phyloP scores from a whole-genome alignment of 2,888 invertebrate genomes.

The Rhagium mordax region DNA sequence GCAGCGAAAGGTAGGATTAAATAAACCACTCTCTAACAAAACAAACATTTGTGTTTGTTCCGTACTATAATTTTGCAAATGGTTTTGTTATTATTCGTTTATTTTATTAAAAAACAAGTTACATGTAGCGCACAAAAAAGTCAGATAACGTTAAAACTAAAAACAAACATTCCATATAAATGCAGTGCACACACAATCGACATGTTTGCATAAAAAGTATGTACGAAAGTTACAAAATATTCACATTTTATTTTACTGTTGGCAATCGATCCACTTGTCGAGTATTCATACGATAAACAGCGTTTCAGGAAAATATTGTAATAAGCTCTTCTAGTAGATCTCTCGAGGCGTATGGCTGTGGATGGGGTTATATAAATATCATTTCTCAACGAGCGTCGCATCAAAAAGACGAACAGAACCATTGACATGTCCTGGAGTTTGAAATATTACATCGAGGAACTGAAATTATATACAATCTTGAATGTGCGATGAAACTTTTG shows the following conservation, averaged over 20 bases:
- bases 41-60: too few relatives aligned
- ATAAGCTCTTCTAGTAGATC: not conserved
- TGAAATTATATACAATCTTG: not conserved
- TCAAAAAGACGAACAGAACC: not conserved
- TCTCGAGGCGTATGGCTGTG: not conserved
- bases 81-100: too few relatives aligned
- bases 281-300: conserved; percentile 3
- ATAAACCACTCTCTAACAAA: too few relatives aligned
- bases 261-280: conserved; percentile 2
- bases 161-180: not conserved
- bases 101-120: too few relatives aligned
- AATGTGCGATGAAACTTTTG: not conserved
- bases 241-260: conserved; percentile 9
- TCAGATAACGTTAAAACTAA: not conserved
- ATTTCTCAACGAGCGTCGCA: not conserved
- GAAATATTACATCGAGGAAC: not conserved
- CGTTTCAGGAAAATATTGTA: conserved; percentile 9
- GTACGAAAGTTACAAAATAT: conserved; percentile 10
- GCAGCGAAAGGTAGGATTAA: too few relatives aligned
- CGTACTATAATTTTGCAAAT: too few relatives aligned
- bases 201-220: not conserved
- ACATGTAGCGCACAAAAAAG: too few relatives aligned
- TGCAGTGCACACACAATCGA: not conserved
- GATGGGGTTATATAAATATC: not conserved
- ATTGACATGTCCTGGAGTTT: conserved; percentile 1